Conservation (phyloP, 2,888 invertebrate genomes). For the Lepidochrysops patricia region DNA sequence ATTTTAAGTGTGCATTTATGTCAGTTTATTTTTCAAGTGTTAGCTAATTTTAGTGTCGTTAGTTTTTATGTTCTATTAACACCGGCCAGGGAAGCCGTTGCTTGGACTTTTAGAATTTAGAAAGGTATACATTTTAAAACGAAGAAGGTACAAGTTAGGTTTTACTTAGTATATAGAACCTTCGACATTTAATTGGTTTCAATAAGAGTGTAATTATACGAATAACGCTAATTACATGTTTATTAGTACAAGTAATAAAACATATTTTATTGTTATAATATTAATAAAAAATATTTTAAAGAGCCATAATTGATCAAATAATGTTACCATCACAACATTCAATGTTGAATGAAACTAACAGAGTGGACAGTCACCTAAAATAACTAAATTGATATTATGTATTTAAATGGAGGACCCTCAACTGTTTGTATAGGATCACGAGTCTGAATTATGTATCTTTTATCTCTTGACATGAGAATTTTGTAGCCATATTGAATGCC, state of each 20-base stretch:
- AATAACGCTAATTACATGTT: too few species aligned
- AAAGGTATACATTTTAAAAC: background rate
- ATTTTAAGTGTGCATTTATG: slow-evolving; percentile 59
- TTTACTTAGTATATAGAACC: too few species aligned
- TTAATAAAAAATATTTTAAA: too few species aligned
- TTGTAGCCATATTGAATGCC: too few species aligned
- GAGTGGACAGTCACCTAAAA: background rate
- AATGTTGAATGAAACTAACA: too few species aligned
- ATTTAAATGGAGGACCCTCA: background rate
- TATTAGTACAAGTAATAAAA: too few species aligned
- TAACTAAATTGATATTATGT: background rate
- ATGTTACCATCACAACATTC: too few species aligned
- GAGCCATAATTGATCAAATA: too few species aligned
- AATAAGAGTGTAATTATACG: too few species aligned
- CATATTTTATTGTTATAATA: too few species aligned
- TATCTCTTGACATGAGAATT: too few species aligned
- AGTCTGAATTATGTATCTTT: background rate
- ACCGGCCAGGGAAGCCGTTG: background rate
- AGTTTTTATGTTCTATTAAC: slow-evolving; percentile 25
- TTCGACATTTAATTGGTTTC: too few species aligned
- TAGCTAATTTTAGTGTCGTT: slow-evolving; percentile 41
- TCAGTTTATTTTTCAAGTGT: slow-evolving; percentile 63
- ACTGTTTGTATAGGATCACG: background rate
- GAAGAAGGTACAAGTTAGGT: background rate
- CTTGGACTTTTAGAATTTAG: background rate